Evolutionary conservation across 2,888 invertebrate species (phyloP).

Genomic region (Drosophila nr. fundita): DNA sequence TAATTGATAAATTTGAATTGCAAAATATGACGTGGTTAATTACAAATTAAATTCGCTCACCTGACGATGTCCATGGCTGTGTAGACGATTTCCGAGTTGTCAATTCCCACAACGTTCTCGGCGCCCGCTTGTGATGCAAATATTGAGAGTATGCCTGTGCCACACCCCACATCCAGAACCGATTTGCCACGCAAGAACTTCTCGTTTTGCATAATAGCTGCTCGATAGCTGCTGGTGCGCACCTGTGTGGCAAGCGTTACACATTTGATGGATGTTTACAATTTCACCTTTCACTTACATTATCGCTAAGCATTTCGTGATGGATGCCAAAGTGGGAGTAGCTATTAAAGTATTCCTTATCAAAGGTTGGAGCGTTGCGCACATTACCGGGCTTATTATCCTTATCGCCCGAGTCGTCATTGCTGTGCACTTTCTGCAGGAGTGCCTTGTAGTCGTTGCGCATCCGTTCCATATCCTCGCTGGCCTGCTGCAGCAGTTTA

Average conservation of each 20-base stretch:
- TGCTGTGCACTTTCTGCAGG: conserved; percentile 66
- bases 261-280: neutral
- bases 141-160: conserved; percentile 99
- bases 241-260: conserved; percentile 82
- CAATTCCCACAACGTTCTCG: conserved; percentile 94
- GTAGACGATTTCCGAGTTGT: conserved; percentile 97
- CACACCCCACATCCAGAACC: conserved; percentile 98
- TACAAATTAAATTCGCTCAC: conserved; percentile 82
- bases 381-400: conserved; percentile 74
- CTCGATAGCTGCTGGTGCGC: conserved; percentile 93
- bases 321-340: conserved; percentile 97
- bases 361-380: conserved; percentile 81
- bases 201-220: conserved; percentile 92
- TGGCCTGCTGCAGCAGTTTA: conserved; percentile 87
- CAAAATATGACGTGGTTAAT: neutral
- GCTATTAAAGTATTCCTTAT: conserved; percentile 92
- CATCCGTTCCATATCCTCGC: conserved; percentile 82
- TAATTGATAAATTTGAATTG: neutral
- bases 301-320: conserved; percentile 96
- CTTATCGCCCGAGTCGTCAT: conserved; percentile 9
- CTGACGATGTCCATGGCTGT: conserved; percentile 97
- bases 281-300: conserved; percentile 63
- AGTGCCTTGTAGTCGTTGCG: conserved; percentile 73
- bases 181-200: conserved; percentile 89
- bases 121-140: conserved; percentile 98